These are phyloP conservation scores for Clarias platycephalus DNA, from an alignment of 2,797 vertebrate genomes.

Conservation along the genomic window DNA sequence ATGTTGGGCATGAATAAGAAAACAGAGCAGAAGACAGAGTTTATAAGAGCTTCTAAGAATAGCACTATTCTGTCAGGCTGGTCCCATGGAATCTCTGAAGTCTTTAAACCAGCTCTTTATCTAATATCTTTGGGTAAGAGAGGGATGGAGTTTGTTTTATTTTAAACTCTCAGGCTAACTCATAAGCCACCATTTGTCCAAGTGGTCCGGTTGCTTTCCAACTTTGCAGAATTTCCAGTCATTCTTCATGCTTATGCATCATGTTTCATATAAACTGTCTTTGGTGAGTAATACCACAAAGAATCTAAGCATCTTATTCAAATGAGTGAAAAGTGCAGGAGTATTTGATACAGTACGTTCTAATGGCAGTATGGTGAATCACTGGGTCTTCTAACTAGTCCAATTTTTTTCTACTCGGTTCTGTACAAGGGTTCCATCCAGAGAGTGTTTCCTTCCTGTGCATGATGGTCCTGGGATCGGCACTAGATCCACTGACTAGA, in stretches of 20 bases:
- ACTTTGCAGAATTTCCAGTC: neutral
- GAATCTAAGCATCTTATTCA: neutral
- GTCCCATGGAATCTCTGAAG: slow-evolving; percentile 4
- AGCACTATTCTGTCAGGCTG: slow-evolving; percentile 22
- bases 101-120: slow-evolving; percentile 8
- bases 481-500: neutral
- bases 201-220: slow-evolving; percentile 10
- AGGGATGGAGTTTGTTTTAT: slow-evolving; percentile 9
- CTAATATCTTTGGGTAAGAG: neutral
- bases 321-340: neutral
- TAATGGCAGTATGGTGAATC: neutral
- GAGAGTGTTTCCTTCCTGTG: neutral
- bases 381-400: neutral
- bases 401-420: neutral
- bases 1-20: neutral
- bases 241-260: neutral
- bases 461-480: neutral
- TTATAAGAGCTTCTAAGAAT: neutral
- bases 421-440: neutral
- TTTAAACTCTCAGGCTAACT: neutral
- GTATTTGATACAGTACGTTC: neutral
- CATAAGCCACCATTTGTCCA: slow-evolving; percentile 12
- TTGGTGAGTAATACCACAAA: neutral
- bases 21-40: neutral
- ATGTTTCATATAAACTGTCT: neutral